A percentile compares a stretch with the other conserved stretches of the same genome.
Conservation (phyloP, 2,888 invertebrate species). For the Tetropium fuscum region DNA sequence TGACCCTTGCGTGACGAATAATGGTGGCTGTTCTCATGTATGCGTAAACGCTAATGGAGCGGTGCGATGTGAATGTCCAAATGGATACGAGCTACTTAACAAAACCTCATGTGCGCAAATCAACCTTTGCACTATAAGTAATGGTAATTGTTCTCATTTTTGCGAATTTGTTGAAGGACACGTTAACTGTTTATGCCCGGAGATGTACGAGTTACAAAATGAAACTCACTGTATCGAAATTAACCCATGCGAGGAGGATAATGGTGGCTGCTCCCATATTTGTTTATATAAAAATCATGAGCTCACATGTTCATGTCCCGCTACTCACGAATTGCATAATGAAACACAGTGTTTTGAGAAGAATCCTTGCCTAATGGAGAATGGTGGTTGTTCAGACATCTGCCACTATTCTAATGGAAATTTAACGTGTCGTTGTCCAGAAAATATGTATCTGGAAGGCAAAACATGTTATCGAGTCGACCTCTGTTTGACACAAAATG, state of each 20-base stretch:
- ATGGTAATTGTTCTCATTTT: slow-evolving; percentile 69
- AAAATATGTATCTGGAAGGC: slow-evolving; percentile 58
- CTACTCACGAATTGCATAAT: slow-evolving; percentile 64
- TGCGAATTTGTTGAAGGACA: slow-evolving; percentile 67
- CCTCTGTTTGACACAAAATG: slow-evolving; percentile 61
- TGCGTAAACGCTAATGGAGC: slow-evolving; percentile 62
- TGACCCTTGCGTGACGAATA: slow-evolving; percentile 61
- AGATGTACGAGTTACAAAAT: slow-evolving; percentile 63
- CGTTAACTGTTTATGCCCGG: slow-evolving; percentile 66
- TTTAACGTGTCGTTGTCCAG: slow-evolving; percentile 66
- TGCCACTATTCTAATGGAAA: slow-evolving; percentile 67
- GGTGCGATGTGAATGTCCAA: slow-evolving; percentile 67
- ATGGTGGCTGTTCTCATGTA: slow-evolving; percentile 60
- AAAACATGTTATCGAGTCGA: slow-evolving; percentile 52
- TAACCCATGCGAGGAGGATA: slow-evolving; percentile 68
- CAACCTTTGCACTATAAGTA: slow-evolving; percentile 66
- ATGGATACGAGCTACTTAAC: slow-evolving; percentile 53
- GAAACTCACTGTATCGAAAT: slow-evolving; percentile 56
- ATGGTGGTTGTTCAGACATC: slow-evolving; percentile 74
- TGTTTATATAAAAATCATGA: slow-evolving; percentile 67
- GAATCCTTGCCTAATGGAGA: slow-evolving; percentile 70
- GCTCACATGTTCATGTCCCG: slow-evolving; percentile 69
- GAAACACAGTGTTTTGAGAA: slow-evolving; percentile 63
- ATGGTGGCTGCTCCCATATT: slow-evolving; percentile 72
- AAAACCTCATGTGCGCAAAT: slow-evolving; percentile 63